phyloP scores from a whole-genome alignment of 1,140 invertebrate species.

The Diachasmimorpha longicaudata region DNA sequence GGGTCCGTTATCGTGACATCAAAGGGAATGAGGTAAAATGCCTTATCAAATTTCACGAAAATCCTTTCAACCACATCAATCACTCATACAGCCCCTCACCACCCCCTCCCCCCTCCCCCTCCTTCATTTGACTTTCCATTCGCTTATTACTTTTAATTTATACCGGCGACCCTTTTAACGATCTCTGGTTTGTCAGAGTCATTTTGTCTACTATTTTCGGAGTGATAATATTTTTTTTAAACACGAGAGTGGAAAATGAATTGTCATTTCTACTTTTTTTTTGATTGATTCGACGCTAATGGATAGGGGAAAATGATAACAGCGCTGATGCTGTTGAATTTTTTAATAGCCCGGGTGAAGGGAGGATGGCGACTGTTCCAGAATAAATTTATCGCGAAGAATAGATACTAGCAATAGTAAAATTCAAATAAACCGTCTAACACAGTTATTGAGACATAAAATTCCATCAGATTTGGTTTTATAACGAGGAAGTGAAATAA shows the following conservation, averaged over 20 bases:
- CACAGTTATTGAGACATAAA: no score
- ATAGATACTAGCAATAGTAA: no score
- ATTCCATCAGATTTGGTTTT: neutral
- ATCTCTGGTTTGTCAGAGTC: neutral
- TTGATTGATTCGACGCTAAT: no score
- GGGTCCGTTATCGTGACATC: constrained; percentile 75
- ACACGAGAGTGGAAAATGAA: no score
- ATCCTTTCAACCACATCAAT: constrained; percentile 10
- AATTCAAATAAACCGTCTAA: no score
- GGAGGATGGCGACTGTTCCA: no score
- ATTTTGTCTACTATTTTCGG: neutral
- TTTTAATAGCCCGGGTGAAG: no score
- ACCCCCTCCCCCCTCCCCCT: neutral
- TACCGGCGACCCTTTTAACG: neutral
- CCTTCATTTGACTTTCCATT: neutral
- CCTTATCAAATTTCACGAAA: constrained; percentile 16
- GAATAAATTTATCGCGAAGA: neutral
- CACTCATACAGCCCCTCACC: neutral
- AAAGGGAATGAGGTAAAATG: constrained; percentile 73
- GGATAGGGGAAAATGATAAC: no score
- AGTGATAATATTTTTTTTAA: neutral
- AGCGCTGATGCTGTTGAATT: no score
- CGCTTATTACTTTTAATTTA: neutral
- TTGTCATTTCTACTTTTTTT: no score
- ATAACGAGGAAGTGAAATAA: neutral